Base-by-base conservation (phyloP, 2,888 invertebrate genomes). In the Eurois occulta region DNA sequence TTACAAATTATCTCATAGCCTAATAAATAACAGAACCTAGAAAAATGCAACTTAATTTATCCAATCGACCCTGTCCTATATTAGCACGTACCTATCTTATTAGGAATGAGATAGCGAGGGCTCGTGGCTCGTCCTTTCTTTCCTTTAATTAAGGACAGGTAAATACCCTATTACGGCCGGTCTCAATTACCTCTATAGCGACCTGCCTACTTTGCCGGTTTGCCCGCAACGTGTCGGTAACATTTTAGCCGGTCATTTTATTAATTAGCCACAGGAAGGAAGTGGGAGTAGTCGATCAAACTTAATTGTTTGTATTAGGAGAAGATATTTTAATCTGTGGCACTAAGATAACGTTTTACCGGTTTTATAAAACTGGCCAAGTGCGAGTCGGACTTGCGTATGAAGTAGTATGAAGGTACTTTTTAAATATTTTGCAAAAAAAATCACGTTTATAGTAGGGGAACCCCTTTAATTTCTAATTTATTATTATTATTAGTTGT, bases 251-350 rank as follows among this genome's bases (percentile, higher is more conserved):
- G 76, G 72, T 77, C 65, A 86, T 83, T 80, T 77, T 69, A 75
- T 83, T 83, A 86, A 83, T 86, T 85, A 86, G 65, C 75, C 41
- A 58, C 75, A 62, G 66, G n/a, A 55, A n/a, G 62, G 32, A 65
- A 80, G 73, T 83, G 35, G 8, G 74, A 68, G 32, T 35, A 64
- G 62, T 77, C 67, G 41, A 75, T 83, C 84, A 80, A 72, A 55
- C 35, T 74, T 85, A 70, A 78, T 85, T 78, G 78, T 67, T 67
- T 68, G 46, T 38, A n/a, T 75, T 60, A 60, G 35, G 35, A 60
- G 21, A 60, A 28, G 28, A 28, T 58, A 28, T 58, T 74, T 55
- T 43, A 16, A 32, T 43, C 28, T 69, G 41, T 18, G 55, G 13
- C 10, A 2, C 28, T 28, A 32, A 43, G 24, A 43, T 18, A 24